Evolutionary conservation across 1,140 invertebrate genomes (phyloP).

Genomic region (Drosophila chauvacae): DNA sequence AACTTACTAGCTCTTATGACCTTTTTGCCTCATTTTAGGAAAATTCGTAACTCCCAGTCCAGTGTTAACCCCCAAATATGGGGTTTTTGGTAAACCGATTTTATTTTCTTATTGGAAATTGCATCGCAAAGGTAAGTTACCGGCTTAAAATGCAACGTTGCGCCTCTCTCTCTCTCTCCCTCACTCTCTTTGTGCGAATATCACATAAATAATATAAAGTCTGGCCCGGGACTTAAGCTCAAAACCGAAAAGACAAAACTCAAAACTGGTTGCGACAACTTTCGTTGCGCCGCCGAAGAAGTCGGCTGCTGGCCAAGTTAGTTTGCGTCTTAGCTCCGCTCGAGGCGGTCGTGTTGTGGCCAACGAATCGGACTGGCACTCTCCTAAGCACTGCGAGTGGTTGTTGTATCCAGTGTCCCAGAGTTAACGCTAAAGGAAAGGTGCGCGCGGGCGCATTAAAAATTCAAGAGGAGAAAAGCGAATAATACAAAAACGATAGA

Average conservation of each 20-base stretch:
- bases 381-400: not conserved
- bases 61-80: not conserved
- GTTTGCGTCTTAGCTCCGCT: constrained; percentile 62
- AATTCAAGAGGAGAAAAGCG: constrained; percentile 46
- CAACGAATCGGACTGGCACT: constrained; percentile 3
- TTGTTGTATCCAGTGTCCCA: not conserved
- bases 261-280: constrained; percentile 72
- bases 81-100: not conserved
- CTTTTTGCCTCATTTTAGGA: not conserved
- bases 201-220: constrained; percentile 2
- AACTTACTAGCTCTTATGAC: too few species aligned
- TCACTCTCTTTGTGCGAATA: constrained; percentile 1
- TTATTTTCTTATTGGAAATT: not conserved
- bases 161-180: not conserved
- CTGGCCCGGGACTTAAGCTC: not conserved
- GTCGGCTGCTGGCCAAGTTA: constrained; percentile 55
- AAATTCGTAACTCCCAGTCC: not conserved
- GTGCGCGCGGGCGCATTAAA: constrained; percentile 59
- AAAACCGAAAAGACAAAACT: constrained; percentile 28
- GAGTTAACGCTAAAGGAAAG: constrained; percentile 50
- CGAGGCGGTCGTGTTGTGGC: constrained; percentile 55
- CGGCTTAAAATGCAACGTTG: constrained; percentile 20
- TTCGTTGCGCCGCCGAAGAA: constrained; percentile 59
- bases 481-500: constrained; percentile 5
- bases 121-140: constrained; percentile 11